Percentiles rank a stretch among this genome's conserved stretches.
phyloP scores from a whole-genome alignment of 2,888 invertebrate genomes.

The Theristus sp. region DNA sequence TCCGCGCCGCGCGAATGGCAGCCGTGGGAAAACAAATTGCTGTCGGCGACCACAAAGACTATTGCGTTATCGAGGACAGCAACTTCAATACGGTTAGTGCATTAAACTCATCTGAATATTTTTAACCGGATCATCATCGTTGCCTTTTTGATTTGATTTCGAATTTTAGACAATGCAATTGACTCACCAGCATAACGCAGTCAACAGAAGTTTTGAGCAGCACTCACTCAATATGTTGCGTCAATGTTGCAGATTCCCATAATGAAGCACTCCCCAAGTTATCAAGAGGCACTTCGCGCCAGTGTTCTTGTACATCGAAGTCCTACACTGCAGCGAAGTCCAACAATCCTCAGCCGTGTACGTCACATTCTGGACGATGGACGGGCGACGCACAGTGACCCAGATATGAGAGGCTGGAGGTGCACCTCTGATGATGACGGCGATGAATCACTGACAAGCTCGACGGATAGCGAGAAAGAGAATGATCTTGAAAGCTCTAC shows the following conservation, averaged over 20 bases:
- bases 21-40: too few species aligned
- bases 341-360: background rate
- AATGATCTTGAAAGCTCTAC: background rate
- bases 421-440: background rate
- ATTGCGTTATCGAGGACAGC: too few species aligned
- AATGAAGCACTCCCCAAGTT: slow-evolving; percentile 6
- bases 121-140: too few species aligned
- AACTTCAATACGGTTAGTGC: too few species aligned
- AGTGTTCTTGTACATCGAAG: too few species aligned
- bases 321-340: background rate
- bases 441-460: background rate
- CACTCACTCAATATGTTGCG: too few species aligned
- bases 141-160: background rate
- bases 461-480: background rate
- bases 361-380: background rate
- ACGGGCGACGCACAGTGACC: background rate
- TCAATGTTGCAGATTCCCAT: background rate
- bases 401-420: background rate
- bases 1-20: background rate
- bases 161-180: background rate
- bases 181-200: background rate
- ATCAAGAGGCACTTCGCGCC: slow-evolving; percentile 6
- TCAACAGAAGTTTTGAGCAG: too few species aligned
- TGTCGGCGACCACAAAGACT: too few species aligned
- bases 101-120: too few species aligned